Evolutionary conservation across 2,113 vertebrate genomes (phyloP).

Genomic region (Gnathonemus longibarbis): DNA sequence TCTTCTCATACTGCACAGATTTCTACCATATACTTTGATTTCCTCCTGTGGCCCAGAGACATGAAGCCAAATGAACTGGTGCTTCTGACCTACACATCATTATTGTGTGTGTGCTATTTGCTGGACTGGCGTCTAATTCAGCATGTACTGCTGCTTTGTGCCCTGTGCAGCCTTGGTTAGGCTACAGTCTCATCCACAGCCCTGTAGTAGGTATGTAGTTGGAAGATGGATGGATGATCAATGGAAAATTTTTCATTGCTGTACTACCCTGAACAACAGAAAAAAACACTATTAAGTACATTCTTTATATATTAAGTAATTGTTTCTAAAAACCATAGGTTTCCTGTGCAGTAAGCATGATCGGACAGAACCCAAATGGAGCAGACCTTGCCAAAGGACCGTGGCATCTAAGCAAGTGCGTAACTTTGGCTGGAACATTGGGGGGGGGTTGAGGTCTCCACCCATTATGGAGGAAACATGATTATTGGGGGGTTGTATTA

Average conservation of each 20-base stretch:
- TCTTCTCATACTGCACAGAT: neutral
- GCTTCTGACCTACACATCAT: neutral
- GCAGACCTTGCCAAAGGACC: neutral
- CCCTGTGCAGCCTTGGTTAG: neutral
- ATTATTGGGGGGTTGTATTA: too few relatives aligned
- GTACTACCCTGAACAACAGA: neutral
- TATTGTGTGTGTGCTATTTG: neutral
- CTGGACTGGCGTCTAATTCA: neutral
- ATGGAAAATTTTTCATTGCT: neutral
- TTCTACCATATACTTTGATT: neutral
- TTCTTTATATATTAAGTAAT: neutral
- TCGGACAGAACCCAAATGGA: neutral
- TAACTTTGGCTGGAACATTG: too few relatives aligned
- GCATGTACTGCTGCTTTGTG: neutral
- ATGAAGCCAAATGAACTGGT: neutral
- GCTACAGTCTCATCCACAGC: neutral
- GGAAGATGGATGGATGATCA: neutral
- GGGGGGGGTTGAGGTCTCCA: too few relatives aligned
- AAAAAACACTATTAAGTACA: neutral
- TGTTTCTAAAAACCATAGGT: neutral
- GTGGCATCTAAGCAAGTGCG: neutral
- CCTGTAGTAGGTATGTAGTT: neutral
- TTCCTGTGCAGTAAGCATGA: neutral
- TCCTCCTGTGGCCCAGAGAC: neutral
- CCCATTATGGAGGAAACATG: too few relatives aligned